Evolutionary conservation across 2,113 vertebrate species (phyloP).

Genomic region (Scopus umbretta): DNA sequence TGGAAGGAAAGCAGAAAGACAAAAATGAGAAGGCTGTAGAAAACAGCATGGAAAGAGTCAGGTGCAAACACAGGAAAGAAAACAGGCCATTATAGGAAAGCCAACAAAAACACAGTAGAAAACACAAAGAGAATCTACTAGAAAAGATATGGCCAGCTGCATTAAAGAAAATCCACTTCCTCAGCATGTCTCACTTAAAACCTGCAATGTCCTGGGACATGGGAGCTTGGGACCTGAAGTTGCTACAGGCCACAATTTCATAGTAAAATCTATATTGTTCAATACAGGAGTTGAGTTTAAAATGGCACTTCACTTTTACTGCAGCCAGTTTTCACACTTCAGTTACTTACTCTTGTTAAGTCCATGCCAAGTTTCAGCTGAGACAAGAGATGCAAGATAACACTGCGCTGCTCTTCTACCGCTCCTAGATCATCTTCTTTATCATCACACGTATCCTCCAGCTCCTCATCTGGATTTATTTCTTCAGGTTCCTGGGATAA

Average conservation of each 20-base stretch:
- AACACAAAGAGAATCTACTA: background rate
- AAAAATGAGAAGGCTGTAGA: background rate
- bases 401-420: constrained; percentile 94
- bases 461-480: constrained; percentile 86
- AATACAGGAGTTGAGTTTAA: background rate
- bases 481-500: constrained; percentile 86
- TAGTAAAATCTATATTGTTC: background rate
- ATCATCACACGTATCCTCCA: constrained; percentile 82
- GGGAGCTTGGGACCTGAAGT: background rate
- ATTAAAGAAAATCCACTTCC: background rate
- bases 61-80: background rate
- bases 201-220: background rate
- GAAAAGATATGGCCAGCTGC: background rate
- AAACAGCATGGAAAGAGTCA: background rate
- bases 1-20: background rate
- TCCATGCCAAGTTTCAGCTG: constrained; percentile 99
- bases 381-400: constrained; percentile 96
- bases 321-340: background rate
- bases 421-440: constrained; percentile 91
- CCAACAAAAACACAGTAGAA: background rate
- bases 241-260: background rate
- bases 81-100: background rate
- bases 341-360: constrained; percentile 88
- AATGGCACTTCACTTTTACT: background rate
- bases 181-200: background rate